These are phyloP conservation scores for Sebastiscus albofasciatus DNA, from an alignment of 2,797 vertebrate species.

Conservation along the genomic window DNA sequence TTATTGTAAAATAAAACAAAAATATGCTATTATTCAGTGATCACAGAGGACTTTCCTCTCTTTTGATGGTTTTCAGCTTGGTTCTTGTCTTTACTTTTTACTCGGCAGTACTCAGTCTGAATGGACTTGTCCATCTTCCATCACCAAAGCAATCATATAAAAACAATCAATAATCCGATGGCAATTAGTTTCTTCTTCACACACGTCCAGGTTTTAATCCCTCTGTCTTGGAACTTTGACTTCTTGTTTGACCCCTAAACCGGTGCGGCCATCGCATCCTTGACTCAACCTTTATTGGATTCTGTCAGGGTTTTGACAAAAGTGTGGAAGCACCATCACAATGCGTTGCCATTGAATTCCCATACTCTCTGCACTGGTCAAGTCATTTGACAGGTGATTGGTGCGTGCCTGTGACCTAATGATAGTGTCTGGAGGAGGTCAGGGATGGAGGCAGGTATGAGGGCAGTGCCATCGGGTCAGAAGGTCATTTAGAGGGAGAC, in stretches of 20 bases:
- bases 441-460: not conserved
- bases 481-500: conserved; percentile 23
- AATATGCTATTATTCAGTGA: not conserved
- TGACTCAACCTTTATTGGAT: conserved; percentile 73
- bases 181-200: conserved; percentile 51
- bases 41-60: not conserved
- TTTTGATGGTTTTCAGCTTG: not conserved
- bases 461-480: not conserved
- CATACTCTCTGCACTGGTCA: conserved; percentile 53
- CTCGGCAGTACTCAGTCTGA: not conserved
- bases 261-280: conserved; percentile 27
- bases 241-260: conserved; percentile 57
- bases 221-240: conserved; percentile 54
- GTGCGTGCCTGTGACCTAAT: conserved; percentile 55
- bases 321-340: conserved; percentile 45
- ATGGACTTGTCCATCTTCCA: conserved; percentile 15
- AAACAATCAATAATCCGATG: conserved; percentile 55
- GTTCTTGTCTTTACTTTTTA: conserved; percentile 2
- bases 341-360: conserved; percentile 63
- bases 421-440: conserved; percentile 33
- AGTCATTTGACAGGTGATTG: conserved; percentile 58
- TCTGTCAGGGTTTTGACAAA: conserved; percentile 63
- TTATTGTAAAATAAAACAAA: not conserved
- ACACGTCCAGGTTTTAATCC: conserved; percentile 38
- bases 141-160: conserved; percentile 29